phyloP scores from a whole-genome alignment of 2,888 invertebrate species.

The Polia nebulosa region DNA sequence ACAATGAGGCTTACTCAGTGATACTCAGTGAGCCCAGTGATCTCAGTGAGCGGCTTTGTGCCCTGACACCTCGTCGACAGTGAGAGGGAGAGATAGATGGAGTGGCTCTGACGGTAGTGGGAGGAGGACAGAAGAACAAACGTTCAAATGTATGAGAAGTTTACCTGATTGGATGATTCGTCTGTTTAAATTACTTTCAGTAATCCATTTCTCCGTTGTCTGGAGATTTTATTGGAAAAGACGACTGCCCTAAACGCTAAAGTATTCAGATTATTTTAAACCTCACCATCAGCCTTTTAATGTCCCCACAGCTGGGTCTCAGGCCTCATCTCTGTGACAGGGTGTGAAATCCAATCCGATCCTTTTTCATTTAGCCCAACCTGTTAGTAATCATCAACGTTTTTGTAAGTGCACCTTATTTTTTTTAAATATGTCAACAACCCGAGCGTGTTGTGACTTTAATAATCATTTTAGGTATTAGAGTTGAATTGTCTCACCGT shows the following conservation, averaged over 20 bases:
- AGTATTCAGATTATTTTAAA: background rate
- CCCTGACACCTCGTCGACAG: constrained; percentile 25
- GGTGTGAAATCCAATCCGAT: too few species aligned
- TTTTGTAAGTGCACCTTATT: background rate
- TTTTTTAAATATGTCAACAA: background rate
- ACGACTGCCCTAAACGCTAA: background rate
- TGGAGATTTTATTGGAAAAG: background rate
- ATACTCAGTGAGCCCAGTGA: constrained; percentile 2
- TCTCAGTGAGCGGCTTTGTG: constrained; percentile 33
- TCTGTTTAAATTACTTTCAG: background rate
- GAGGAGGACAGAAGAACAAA: constrained; percentile 15
- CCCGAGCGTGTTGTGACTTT: background rate
- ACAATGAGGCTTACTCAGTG: constrained; percentile 38
- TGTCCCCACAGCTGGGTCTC: too few species aligned
- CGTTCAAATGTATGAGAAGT: background rate
- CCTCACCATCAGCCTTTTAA: too few species aligned
- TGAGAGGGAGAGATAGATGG: background rate
- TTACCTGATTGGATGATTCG: background rate
- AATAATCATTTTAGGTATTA: constrained; percentile 3
- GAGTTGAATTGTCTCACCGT: constrained; percentile 13
- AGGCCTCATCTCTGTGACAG: too few species aligned
- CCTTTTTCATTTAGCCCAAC: too few species aligned
- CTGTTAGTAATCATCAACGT: background rate
- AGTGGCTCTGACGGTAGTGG: constrained; percentile 2
- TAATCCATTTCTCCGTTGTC: background rate